Evolutionary conservation across 2,888 invertebrate genomes (phyloP), one percentile per base, ranked within the genome.

Genomic region (Ophioninae sp.): DNA sequence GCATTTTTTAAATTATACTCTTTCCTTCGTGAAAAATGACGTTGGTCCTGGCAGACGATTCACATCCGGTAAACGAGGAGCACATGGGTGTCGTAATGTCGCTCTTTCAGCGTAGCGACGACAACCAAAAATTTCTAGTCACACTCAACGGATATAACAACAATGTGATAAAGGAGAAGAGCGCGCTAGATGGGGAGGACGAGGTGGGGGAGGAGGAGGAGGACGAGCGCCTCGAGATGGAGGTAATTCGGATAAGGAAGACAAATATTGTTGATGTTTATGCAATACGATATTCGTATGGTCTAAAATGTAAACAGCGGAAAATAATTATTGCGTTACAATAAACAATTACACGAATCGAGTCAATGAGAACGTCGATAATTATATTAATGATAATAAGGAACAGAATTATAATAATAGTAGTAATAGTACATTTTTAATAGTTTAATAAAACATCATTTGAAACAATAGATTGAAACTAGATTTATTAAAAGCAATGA

Each of bases 61-160:
- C 87, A 61, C 85, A 90, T 41, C 85, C 89, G 64, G 89, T 90
- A 41, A 89, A 88, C 41, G 91, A 91, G 17, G 92, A 93, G 59
- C 91, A 92, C 67, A 90, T 92, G 87, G 90, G 90, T 13, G 90
- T 93, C 30, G 91, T 92, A 8, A 92, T 91, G 89, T 92, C 92
- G 23, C 88, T 93, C 64, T 93, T 93, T 79, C 91, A 93, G 87
- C 89, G 91, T 81, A 91, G 90, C 75, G 90, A 92, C 82, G 89
- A 92, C 78, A 92, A 90, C 81, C 93, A 91, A 85, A 92, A 92
- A 83, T 93, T 93, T 88, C 85, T 93, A 85, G 92, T 93, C 73
- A 93, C 93, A 5, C 86, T 93, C 63, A 93, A 92, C 79, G 93
- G 93, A 79, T 92, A 92, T 79, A 91, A 92, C 65, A 91, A 91